Percentiles rank a stretch among this genome's conserved stretches.
These are phyloP conservation scores for Ctenochaetus hawaiiensis DNA, from an alignment of 2,797 vertebrate species.

Conservation along the genomic window DNA sequence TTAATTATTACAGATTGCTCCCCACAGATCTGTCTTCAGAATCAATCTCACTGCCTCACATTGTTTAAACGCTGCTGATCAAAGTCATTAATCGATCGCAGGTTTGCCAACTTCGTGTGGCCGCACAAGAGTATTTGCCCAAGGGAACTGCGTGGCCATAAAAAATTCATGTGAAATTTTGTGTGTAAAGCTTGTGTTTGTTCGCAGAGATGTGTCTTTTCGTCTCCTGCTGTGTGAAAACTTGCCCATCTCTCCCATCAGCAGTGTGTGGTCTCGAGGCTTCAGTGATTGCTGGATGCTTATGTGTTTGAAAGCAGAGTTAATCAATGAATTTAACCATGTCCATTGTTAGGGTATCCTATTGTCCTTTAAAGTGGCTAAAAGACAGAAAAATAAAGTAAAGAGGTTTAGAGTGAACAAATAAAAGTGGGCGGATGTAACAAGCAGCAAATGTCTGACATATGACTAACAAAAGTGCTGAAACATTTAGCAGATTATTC, in stretches of 20 bases:
- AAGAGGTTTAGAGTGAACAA: background rate
- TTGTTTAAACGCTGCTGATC: conserved; percentile 70
- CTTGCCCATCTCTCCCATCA: background rate
- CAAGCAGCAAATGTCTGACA: background rate
- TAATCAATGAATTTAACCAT: background rate
- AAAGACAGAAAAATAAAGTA: background rate
- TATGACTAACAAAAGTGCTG: background rate
- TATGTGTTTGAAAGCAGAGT: conserved; percentile 8
- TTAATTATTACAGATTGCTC: conserved; percentile 76
- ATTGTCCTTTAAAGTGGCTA: background rate
- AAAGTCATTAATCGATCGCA: conserved; percentile 72
- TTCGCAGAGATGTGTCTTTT: background rate
- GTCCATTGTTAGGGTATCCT: background rate
- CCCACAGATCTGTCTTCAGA: conserved; percentile 48
- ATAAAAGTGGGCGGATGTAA: conserved; percentile 9
- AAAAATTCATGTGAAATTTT: conserved; percentile 58
- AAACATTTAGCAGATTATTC: background rate
- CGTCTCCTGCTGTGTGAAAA: background rate
- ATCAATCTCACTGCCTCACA: conserved; percentile 65
- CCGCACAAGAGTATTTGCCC: conserved; percentile 35
- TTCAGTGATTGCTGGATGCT: background rate
- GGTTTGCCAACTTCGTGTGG: conserved; percentile 51
- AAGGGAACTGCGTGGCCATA: conserved; percentile 50
- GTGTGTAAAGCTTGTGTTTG: conserved; percentile 10
- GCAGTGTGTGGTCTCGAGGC: background rate